A percentile compares a stretch with the other conserved stretches of the same genome.
These are phyloP conservation scores for Chloroclysta siterata DNA, from an alignment of 2,888 invertebrate genomes.

Conservation along the genomic window DNA sequence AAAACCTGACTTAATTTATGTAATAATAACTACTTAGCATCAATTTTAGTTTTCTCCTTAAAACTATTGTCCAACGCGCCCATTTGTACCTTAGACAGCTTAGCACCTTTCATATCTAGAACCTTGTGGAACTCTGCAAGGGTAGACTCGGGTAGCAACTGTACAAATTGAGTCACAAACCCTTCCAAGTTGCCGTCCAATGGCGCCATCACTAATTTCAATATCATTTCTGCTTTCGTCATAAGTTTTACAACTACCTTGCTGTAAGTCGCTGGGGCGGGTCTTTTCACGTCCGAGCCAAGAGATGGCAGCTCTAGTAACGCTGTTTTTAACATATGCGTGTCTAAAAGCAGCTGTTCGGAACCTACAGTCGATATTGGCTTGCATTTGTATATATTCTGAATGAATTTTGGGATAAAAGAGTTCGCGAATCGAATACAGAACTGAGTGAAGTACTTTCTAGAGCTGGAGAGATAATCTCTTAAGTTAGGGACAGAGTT, in stretches of 20 bases:
- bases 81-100: conserved; percentile 69
- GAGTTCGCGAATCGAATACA: conserved; percentile 98
- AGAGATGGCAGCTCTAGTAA: conserved; percentile 97
- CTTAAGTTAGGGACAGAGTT: conserved; percentile 94
- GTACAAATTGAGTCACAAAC: conserved; percentile 95
- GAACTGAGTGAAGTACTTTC: conserved; percentile 99
- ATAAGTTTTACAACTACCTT: conserved; percentile 95
- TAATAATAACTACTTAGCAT: conserved; percentile 4
- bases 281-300: conserved; percentile 93
- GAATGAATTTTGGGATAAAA: conserved; percentile 97
- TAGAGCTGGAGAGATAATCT: conserved; percentile 94
- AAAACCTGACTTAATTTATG: no score
- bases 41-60: conserved; percentile 53
- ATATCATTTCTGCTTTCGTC: conserved; percentile 99
- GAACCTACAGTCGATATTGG: conserved; percentile 95
- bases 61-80: conserved; percentile 63
- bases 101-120: conserved; percentile 95
- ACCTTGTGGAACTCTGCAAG: conserved; percentile 96
- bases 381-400: conserved; percentile 95
- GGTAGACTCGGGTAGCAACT: conserved; percentile 95
- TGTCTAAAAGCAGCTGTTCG: conserved; percentile 96
- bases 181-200: conserved; percentile 88
- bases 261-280: conserved; percentile 94
- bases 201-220: conserved; percentile 99
- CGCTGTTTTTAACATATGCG: conserved; percentile 97